A percentile compares a stretch with the other conserved stretches of the same genome.
These are phyloP conservation scores for Buceros bicornis DNA, from an alignment of 2,797 vertebrate genomes.

Conservation along the genomic window DNA sequence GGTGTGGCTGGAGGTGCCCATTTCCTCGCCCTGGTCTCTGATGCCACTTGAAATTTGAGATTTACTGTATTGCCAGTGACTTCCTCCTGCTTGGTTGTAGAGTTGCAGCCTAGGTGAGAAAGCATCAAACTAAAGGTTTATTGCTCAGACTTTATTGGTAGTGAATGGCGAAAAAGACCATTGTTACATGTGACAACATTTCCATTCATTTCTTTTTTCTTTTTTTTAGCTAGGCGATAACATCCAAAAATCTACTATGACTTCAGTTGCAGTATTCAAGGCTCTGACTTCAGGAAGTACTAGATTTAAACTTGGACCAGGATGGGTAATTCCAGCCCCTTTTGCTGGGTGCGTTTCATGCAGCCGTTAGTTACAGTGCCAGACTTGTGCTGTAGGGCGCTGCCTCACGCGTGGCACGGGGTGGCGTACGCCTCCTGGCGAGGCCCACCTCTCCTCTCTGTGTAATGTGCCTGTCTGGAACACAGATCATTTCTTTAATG, in stretches of 20 bases:
- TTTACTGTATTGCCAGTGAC: neutral
- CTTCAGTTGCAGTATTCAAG: neutral
- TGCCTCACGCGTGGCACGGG: neutral
- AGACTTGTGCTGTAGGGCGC: neutral
- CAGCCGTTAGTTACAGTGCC: neutral
- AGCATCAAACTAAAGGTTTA: neutral
- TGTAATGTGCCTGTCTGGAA: neutral
- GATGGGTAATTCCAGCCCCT: neutral
- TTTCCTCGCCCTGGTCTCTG: neutral
- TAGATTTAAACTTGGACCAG: neutral
- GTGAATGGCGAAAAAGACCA: neutral
- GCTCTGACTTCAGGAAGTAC: neutral
- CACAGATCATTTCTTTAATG: neutral
- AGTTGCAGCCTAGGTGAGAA: neutral
- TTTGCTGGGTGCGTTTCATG: neutral
- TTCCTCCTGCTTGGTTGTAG: neutral
- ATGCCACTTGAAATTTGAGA: neutral
- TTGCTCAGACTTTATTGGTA: neutral
- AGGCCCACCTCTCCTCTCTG: neutral
- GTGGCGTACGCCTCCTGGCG: neutral
- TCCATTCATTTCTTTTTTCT: neutral
- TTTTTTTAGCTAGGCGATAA: neutral
- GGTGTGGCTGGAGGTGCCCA: neutral
- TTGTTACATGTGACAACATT: fast-evolving
- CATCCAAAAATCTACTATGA: neutral